These are phyloP conservation scores for Cryptomyrus ogoouensis DNA, from an alignment of 2,113 vertebrate species.

Conservation along the genomic window DNA sequence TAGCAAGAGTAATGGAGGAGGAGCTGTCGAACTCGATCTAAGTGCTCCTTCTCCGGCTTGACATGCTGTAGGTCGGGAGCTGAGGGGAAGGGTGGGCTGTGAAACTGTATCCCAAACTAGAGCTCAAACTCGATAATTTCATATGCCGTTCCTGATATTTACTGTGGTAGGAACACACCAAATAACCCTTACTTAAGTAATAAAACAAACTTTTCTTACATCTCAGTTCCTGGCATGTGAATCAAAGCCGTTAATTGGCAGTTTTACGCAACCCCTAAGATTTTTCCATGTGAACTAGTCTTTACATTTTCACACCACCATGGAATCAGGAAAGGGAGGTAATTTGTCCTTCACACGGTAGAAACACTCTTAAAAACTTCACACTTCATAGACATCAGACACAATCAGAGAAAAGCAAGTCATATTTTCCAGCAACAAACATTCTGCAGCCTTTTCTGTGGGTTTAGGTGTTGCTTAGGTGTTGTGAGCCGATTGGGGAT, in stretches of 20 bases:
- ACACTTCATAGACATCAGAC: not conserved
- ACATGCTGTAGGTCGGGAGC: not conserved
- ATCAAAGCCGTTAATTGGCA: not conserved
- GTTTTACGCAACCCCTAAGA: not conserved
- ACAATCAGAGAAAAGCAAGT: not conserved
- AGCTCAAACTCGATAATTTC: not conserved
- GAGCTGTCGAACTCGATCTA: not conserved
- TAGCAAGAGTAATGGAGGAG: not conserved
- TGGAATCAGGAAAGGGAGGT: not conserved
- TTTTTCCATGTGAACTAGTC: not conserved
- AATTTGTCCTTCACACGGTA: not conserved
- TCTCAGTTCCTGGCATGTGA: slow-evolving; percentile 4
- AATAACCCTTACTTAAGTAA: not conserved
- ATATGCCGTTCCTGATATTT: not conserved
- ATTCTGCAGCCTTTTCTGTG: not conserved
- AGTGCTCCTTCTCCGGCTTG: not conserved
- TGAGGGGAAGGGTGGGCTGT: not conserved
- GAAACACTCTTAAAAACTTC: not conserved
- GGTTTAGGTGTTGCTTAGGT: not conserved
- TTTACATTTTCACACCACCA: not conserved
- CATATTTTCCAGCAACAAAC: not conserved
- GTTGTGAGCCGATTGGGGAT: not conserved
- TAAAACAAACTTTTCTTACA: not conserved
- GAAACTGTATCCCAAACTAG: not conserved
- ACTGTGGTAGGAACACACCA: not conserved